Percentiles rank a stretch among this genome's conserved stretches.
These are phyloP conservation scores for Sclerodermus sp. DNA, from an alignment of 2,888 invertebrate genomes.

Conservation along the genomic window DNA sequence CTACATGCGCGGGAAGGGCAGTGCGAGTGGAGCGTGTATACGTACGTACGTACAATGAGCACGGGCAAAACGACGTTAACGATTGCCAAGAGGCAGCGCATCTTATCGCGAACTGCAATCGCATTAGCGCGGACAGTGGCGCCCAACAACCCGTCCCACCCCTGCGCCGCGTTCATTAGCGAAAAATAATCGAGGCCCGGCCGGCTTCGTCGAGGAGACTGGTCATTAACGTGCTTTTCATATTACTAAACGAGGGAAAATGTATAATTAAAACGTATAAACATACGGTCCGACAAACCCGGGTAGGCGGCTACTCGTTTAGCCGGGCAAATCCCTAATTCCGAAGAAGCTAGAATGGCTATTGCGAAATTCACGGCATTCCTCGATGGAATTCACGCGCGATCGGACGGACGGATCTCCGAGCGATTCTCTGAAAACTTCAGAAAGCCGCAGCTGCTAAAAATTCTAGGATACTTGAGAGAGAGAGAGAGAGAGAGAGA, in stretches of 20 bases:
- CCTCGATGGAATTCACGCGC: no score
- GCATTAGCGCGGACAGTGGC: conserved; percentile 52
- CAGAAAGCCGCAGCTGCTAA: no score
- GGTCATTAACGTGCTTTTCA: conserved; percentile 24
- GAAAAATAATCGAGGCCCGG: conserved; percentile 51
- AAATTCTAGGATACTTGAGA: no score
- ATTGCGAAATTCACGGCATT: no score
- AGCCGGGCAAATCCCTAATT: no score
- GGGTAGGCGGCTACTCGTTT: background rate
- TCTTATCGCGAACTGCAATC: conserved; percentile 52
- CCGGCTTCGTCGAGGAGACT: conserved; percentile 14
- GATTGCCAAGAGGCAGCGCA: conserved; percentile 45
- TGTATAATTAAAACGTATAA: background rate
- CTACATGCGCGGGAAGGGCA: no score
- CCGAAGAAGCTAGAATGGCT: no score
- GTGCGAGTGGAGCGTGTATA: conserved; percentile 11
- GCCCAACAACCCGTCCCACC: conserved; percentile 32
- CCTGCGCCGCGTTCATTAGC: conserved; percentile 46
- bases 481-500: no score
- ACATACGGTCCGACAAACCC: background rate
- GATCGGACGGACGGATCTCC: no score
- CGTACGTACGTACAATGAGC: conserved; percentile 9
- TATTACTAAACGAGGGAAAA: background rate
- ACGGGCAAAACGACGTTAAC: conserved; percentile 44
- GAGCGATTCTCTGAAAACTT: no score